Conservation (phyloP, 2,113 vertebrate genomes). For the Tyto alba region DNA sequence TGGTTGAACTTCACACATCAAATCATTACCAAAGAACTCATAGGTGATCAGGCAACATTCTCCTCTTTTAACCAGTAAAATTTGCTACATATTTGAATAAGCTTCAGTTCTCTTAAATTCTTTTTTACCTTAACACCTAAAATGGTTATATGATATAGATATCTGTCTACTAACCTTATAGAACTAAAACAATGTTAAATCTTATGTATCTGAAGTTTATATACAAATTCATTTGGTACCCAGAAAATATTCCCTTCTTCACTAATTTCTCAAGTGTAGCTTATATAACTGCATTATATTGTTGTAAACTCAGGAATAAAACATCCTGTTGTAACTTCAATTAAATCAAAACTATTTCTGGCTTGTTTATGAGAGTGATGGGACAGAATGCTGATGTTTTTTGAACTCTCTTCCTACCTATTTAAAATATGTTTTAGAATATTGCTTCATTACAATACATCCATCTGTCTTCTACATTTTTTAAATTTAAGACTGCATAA, state of each 20-base stretch:
- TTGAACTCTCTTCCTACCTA: background rate
- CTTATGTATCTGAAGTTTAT: background rate
- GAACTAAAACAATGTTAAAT: background rate
- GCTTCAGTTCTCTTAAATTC: background rate
- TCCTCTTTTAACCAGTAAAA: background rate
- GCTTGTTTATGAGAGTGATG: background rate
- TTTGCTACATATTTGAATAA: background rate
- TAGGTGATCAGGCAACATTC: background rate
- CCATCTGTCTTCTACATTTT: background rate
- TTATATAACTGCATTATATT: background rate
- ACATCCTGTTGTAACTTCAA: background rate
- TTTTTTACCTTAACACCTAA: background rate
- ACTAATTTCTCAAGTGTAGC: conserved; percentile 2
- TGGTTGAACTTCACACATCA: background rate
- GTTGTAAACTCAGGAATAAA: background rate
- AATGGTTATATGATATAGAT: background rate
- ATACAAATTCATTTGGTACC: background rate
- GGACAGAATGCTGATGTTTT: background rate
- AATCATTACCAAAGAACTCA: background rate
- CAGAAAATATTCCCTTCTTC: background rate
- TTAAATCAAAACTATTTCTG: conserved; percentile 23
- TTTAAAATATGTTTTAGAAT: background rate
- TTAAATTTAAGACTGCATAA: background rate
- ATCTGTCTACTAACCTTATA: background rate
- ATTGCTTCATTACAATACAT: background rate